Evolutionary conservation across 2,888 invertebrate species (phyloP).

Genomic region (Archips xylosteana): DNA sequence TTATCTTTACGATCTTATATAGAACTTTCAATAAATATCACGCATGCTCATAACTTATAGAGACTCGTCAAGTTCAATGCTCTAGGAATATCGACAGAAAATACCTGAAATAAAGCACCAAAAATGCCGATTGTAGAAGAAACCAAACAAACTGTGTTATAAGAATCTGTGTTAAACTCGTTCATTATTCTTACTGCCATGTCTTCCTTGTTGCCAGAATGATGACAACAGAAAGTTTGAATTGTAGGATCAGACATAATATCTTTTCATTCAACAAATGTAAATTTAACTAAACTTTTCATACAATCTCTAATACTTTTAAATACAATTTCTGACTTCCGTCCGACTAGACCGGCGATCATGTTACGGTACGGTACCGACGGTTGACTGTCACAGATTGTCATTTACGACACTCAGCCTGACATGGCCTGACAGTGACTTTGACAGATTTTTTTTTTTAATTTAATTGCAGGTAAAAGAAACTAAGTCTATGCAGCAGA

Average conservation of each 20-base stretch:
- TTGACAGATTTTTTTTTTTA: too few relatives aligned
- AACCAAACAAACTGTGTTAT: constrained; percentile 90
- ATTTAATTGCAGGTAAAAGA: too few relatives aligned
- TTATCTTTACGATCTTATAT: neutral
- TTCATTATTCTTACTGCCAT: constrained; percentile 88
- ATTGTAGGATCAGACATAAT: constrained; percentile 93
- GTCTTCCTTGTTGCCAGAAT: constrained; percentile 87
- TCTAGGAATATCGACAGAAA: neutral
- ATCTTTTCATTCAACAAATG: neutral
- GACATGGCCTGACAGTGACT: too few relatives aligned
- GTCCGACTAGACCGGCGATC: too few relatives aligned
- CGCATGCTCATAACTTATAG: neutral
- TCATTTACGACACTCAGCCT: too few relatives aligned
- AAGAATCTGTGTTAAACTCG: constrained; percentile 90
- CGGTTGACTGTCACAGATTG: too few relatives aligned
- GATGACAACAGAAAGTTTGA: constrained; percentile 93
- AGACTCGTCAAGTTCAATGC: neutral
- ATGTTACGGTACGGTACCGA: too few relatives aligned
- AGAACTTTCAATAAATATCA: neutral
- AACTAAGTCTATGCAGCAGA: too few relatives aligned
- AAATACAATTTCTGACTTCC: neutral
- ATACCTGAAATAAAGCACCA: constrained; percentile 92
- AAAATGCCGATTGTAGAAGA: constrained; percentile 90
- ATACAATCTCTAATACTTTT: neutral
- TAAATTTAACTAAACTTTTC: constrained; percentile 2